Evolutionary conservation across 2,113 vertebrate genomes (phyloP).

Genomic region (Bos indicus): DNA sequence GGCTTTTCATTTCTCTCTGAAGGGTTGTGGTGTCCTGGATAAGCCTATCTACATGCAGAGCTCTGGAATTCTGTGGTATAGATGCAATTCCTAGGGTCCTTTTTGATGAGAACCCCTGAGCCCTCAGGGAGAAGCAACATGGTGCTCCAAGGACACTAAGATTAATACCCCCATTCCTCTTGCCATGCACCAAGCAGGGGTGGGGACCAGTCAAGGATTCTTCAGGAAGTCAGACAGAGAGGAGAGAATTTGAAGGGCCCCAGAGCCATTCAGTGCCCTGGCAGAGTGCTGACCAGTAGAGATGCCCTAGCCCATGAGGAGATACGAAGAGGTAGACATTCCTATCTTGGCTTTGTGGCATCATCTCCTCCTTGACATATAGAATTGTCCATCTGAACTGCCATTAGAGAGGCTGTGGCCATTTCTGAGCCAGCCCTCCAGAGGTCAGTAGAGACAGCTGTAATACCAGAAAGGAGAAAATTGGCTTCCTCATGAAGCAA

Average conservation of each 20-base stretch:
- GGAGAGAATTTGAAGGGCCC: background rate
- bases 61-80: constrained; percentile 14
- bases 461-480: background rate
- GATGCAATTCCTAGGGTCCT: background rate
- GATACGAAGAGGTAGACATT: background rate
- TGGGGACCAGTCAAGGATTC: background rate
- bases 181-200: background rate
- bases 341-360: background rate
- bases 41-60: background rate
- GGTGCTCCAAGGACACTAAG: background rate
- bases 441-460: background rate
- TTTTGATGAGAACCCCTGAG: background rate
- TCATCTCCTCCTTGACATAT: background rate
- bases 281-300: background rate
- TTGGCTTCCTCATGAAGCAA: background rate
- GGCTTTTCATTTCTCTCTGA: constrained; percentile 24
- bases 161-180: background rate
- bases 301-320: background rate
- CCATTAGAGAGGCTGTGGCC: background rate
- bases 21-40: background rate
- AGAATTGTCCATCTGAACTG: background rate
- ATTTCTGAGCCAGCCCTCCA: background rate
- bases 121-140: background rate
- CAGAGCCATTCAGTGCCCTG: background rate
- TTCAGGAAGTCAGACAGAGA: background rate